phyloP scores from a whole-genome alignment of 2,113 vertebrate species.

The Chaetodon auriga region DNA sequence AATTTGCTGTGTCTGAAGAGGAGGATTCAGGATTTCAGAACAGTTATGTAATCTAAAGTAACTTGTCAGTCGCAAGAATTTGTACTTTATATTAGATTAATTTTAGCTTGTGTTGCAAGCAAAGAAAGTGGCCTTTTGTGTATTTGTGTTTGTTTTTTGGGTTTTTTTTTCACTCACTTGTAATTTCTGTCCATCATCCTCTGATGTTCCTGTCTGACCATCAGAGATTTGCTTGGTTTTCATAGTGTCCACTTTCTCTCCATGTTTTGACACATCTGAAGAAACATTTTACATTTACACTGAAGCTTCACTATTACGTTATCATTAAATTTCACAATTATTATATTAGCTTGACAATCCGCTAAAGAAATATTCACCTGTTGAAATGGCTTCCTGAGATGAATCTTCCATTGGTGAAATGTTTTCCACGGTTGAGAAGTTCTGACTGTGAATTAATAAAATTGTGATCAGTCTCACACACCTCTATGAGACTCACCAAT shows the following conservation, averaged over 20 bases:
- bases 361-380: constrained; percentile 60
- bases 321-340: background rate
- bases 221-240: constrained; percentile 20
- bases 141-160: background rate
- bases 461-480: constrained; percentile 1
- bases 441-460: constrained; percentile 70
- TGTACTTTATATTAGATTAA: too few relatives aligned
- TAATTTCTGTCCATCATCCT: constrained; percentile 46
- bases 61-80: background rate
- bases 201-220: constrained; percentile 22
- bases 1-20: background rate
- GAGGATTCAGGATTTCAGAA: background rate
- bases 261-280: constrained; percentile 47
- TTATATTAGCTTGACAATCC: background rate
- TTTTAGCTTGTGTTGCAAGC: background rate
- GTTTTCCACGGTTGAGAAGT: constrained; percentile 54
- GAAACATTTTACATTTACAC: constrained; percentile 17
- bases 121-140: background rate
- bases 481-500: background rate
- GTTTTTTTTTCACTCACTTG: constrained; percentile 47
- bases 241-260: background rate
- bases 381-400: constrained; percentile 36
- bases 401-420: constrained; percentile 32
- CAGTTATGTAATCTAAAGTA: background rate
- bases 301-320: background rate